A percentile compares a stretch with the other conserved stretches of the same genome.
These are phyloP conservation scores for Hippocampus comes DNA, from an alignment of 2,113 vertebrate genomes.

Conservation along the genomic window DNA sequence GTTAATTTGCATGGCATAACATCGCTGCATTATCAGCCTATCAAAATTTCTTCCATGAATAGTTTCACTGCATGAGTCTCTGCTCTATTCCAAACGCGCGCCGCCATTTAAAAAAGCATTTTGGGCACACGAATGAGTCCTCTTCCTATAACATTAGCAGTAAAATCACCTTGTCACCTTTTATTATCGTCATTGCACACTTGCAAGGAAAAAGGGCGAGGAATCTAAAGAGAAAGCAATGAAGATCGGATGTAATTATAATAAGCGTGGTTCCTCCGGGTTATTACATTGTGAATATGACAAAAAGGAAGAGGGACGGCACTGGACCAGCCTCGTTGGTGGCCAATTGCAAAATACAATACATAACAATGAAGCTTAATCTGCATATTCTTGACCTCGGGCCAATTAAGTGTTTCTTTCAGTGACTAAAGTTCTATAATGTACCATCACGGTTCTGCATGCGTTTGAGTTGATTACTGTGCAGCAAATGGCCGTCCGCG, in stretches of 20 bases:
- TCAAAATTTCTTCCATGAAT: constrained; percentile 23
- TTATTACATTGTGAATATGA: constrained; percentile 54
- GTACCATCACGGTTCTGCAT: constrained; percentile 34
- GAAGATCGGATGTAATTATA: constrained; percentile 42
- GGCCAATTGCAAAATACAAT: constrained; percentile 47
- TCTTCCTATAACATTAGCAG: constrained; percentile 7
- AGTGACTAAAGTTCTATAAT: constrained; percentile 45
- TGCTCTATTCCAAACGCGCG: constrained; percentile 38
- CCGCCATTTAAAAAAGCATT: constrained; percentile 46
- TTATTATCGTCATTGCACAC: constrained; percentile 41
- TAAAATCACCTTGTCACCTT: constrained; percentile 45
- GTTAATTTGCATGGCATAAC: constrained; percentile 47
- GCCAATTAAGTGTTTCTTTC: constrained; percentile 45
- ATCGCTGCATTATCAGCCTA: constrained; percentile 42
- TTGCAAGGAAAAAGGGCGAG: constrained; percentile 21
- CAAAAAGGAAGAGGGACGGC: constrained; percentile 38
- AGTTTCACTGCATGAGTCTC: constrained; percentile 37
- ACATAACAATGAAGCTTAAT: constrained; percentile 55
- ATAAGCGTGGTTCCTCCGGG: constrained; percentile 30
- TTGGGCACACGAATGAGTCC: constrained; percentile 39
- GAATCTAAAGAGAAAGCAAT: constrained; percentile 18
- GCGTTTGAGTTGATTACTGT: constrained; percentile 49
- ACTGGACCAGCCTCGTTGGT: constrained; percentile 43
- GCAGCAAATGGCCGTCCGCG: constrained; percentile 27
- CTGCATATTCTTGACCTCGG: constrained; percentile 52